phyloP scores from a whole-genome alignment of 2,888 invertebrate species.

The Pasiphila rectangulata region DNA sequence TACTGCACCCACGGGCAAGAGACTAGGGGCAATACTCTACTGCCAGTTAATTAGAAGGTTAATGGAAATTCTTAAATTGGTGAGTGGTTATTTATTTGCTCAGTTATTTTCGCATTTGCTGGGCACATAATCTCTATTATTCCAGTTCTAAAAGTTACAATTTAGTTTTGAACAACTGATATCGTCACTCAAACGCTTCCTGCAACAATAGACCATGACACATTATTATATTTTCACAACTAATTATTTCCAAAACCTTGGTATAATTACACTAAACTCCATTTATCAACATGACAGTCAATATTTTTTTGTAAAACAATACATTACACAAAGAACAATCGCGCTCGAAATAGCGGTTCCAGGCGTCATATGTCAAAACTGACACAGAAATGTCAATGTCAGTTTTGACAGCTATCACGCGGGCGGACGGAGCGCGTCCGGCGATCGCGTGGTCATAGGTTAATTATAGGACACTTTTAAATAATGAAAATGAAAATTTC shows the following conservation, averaged over 20 bases:
- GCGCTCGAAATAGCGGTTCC: constrained; percentile 17
- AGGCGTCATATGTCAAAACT: constrained; percentile 42
- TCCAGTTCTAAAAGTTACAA: too few species aligned
- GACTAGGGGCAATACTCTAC: too few species aligned
- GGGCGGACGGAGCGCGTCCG: constrained; percentile 5
- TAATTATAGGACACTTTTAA: background rate
- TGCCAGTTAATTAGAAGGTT: too few species aligned
- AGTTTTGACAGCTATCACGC: constrained; percentile 40
- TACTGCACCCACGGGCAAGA: too few species aligned
- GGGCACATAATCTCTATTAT: too few species aligned
- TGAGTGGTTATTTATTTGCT: too few species aligned
- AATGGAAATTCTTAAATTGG: too few species aligned
- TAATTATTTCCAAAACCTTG: background rate
- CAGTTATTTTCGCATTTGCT: too few species aligned
- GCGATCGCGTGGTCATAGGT: constrained; percentile 1
- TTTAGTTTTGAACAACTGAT: too few species aligned
- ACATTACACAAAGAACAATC: constrained; percentile 6
- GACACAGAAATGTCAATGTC: constrained; percentile 47
- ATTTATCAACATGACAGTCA: background rate
- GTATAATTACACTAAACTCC: background rate
- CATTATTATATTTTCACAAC: too few species aligned
- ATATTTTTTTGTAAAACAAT: background rate
- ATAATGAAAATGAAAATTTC: background rate
- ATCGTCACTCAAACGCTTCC: too few species aligned
- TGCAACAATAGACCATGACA: too few species aligned